A percentile compares a stretch with the other conserved stretches of the same genome.
phyloP scores from a whole-genome alignment of 30 jellyfish, hydroid and myxozoan genomes.

The Hydractinia symbiolongicarpus region DNA sequence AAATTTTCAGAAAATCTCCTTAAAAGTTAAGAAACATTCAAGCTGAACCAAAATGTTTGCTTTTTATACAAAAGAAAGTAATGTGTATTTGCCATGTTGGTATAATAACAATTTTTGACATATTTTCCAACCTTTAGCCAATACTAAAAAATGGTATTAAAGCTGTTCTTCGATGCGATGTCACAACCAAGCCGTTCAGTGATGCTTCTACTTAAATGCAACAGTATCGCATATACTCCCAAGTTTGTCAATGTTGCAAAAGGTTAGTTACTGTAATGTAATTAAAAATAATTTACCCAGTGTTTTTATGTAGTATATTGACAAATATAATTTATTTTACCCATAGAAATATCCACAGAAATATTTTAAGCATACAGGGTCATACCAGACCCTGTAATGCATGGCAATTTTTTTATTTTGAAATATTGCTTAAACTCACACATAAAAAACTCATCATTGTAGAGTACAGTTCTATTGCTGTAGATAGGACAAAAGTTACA shows the following conservation, averaged over 20 bases:
- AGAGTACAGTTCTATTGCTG: too few relatives aligned
- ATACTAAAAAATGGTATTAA: constrained; percentile 47
- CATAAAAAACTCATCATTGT: too few relatives aligned
- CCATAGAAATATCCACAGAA: background rate
- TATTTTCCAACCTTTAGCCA: background rate
- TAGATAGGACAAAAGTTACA: too few relatives aligned
- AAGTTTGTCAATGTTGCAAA: constrained; percentile 37
- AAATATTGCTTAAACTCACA: too few relatives aligned
- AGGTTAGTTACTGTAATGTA: constrained; percentile 29
- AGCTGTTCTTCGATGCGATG: constrained; percentile 60
- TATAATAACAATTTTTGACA: too few relatives aligned
- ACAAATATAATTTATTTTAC: background rate
- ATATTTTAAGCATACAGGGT: background rate
- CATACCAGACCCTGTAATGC: too few relatives aligned
- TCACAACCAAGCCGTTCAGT: constrained; percentile 82
- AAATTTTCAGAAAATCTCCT: too few relatives aligned
- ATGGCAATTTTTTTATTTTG: too few relatives aligned
- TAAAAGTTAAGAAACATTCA: too few relatives aligned
- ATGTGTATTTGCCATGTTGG: too few relatives aligned
- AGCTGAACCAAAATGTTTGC: too few relatives aligned
- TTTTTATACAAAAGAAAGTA: too few relatives aligned
- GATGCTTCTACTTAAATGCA: constrained; percentile 53
- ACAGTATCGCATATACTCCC: constrained; percentile 42
- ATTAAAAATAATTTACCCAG: background rate
- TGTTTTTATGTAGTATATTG: background rate